phyloP scores from a whole-genome alignment of 1,140 invertebrate genomes.

The Hesperophylax magnus region DNA sequence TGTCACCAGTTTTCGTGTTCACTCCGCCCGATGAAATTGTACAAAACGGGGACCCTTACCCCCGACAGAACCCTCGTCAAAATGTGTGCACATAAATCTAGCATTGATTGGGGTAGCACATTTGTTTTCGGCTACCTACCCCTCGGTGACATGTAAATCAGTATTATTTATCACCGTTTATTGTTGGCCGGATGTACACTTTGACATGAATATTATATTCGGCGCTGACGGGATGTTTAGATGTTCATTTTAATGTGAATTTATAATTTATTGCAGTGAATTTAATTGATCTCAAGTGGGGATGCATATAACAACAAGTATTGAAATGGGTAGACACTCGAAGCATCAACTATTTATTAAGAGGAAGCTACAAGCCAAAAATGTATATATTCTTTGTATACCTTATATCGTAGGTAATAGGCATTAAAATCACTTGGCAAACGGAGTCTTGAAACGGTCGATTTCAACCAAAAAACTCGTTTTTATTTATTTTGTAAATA shows the following conservation, averaged over 20 bases:
- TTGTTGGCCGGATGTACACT: constrained; percentile 4
- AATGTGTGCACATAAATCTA: constrained; percentile 55
- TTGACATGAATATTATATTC: constrained; percentile 18
- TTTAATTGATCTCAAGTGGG: too few relatives aligned
- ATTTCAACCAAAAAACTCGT: too few relatives aligned
- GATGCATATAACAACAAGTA: too few relatives aligned
- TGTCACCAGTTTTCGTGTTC: constrained; percentile 45
- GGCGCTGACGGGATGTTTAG: not conserved
- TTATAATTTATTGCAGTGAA: too few relatives aligned
- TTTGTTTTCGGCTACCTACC: constrained; percentile 17
- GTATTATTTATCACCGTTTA: constrained; percentile 23
- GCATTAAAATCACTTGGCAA: too few relatives aligned
- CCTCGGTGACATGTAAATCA: constrained; percentile 33
- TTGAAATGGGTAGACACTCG: too few relatives aligned
- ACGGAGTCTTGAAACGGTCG: too few relatives aligned
- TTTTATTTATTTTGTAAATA: too few relatives aligned
- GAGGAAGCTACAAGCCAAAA: too few relatives aligned
- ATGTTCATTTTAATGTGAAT: constrained; percentile 14
- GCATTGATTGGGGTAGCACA: constrained; percentile 52
- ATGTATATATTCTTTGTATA: too few relatives aligned
- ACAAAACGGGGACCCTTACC: constrained; percentile 47
- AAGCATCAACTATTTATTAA: too few relatives aligned
- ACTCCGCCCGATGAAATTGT: constrained; percentile 48
- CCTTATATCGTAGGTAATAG: too few relatives aligned
- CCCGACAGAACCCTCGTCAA: constrained; percentile 50